Evolutionary conservation across 2,113 vertebrate species (phyloP), one percentile per base, ranked within the genome.

Genomic region (Pangasianodon gigas): DNA sequence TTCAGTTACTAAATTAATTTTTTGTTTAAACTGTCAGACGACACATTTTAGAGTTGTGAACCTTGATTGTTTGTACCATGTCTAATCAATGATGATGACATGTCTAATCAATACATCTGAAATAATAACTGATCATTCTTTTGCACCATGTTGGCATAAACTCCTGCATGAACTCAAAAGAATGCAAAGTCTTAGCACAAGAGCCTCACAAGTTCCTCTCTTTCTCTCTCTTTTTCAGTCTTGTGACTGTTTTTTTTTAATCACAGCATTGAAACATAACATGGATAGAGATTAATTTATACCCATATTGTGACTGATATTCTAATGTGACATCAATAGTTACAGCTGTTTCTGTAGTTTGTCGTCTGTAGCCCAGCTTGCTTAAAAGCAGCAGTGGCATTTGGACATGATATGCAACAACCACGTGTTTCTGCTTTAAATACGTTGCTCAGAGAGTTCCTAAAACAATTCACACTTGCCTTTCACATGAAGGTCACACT

Each of bases 401-500:
- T 29, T 51, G 13, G 26, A 18, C 44, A 67, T 44, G 67, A 14
- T 18, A 8, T 19, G 24, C 13, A 67, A 51, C n/a, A 24, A n/a
- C 9, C 11, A 62, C 8, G 37, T 46, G 4, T 14, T 85, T 19
- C 58, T 52, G 29, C 65, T 13, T 52, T n/a, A 52, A 19, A 67
- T 24, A 3, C 7, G 3, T 81, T 65, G 54, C 29, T 62, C 44
- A 81, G 51, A 21, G 4, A 37, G 44, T 52, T 67, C 26, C 46
- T 81, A 65, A 16, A 67, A 65, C 44, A 41, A 6, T 74, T 46
- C 29, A 37, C 87, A 90, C 62, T 67, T 86, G 88, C n/a, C 60
- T 52, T 80, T 82, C 89, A 67, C 24, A 80, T 52, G 88, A 85
- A 85, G 56, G 46, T 83, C 90, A 81, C 85, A 87, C 88, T 93